Evolutionary conservation across 2,888 invertebrate species (phyloP).

Genomic region (Limnephilus lunatus): DNA sequence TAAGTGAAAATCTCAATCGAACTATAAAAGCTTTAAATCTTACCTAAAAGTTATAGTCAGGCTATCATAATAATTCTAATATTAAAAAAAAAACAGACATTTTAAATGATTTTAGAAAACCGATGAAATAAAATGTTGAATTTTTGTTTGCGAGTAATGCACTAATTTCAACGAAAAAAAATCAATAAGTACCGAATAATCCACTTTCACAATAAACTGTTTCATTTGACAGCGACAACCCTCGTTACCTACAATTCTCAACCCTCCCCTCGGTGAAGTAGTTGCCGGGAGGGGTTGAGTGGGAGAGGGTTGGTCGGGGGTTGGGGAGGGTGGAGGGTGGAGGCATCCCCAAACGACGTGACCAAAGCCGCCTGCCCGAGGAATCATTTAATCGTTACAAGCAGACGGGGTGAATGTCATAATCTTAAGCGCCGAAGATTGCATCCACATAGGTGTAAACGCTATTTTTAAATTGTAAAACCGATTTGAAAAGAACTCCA

Average conservation of each 20-base stretch:
- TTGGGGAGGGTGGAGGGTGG: background rate
- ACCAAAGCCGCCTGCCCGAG: constrained; percentile 49
- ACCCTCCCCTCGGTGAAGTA: background rate
- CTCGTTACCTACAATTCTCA: background rate
- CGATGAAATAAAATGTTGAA: background rate
- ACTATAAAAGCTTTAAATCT: too few species aligned
- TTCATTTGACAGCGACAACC: background rate
- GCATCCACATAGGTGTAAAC: background rate
- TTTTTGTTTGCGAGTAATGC: background rate
- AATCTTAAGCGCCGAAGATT: constrained; percentile 48
- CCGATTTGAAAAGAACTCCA: background rate
- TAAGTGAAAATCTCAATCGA: too few species aligned
- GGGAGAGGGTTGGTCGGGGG: background rate
- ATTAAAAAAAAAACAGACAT: too few species aligned
- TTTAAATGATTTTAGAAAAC: too few species aligned
- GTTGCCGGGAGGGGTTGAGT: background rate
- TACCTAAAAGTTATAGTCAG: too few species aligned
- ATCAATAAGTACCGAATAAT: background rate
- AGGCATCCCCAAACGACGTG: constrained; percentile 51
- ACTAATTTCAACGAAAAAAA: background rate
- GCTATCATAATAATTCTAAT: too few species aligned
- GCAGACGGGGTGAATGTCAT: constrained; percentile 57
- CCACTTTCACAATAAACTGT: background rate
- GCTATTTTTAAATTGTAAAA: background rate
- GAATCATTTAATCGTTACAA: constrained; percentile 56